phyloP scores from a whole-genome alignment of 2,113 vertebrate species.

The Ranitomeya variabilis region DNA sequence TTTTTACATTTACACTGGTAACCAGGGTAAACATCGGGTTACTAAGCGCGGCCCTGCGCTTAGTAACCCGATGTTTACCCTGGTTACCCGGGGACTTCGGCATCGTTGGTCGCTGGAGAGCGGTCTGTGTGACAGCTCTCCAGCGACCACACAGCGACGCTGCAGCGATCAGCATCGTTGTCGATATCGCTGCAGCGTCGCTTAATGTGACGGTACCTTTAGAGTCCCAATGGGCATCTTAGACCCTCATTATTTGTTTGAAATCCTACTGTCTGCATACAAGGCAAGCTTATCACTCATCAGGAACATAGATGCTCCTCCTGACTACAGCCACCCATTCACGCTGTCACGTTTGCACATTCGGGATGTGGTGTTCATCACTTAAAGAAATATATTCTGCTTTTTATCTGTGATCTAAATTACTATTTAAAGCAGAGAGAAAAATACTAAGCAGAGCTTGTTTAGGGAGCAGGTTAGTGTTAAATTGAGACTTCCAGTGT shows the following conservation, averaged over 20 bases:
- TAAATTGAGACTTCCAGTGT: constrained; percentile 35
- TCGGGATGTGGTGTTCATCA: not conserved
- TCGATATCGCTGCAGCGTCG: no score
- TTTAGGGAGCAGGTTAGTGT: constrained; percentile 32
- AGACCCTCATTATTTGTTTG: not conserved
- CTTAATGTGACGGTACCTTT: no score
- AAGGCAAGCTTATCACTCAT: not conserved
- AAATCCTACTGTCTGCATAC: not conserved
- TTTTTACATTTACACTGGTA: no score
- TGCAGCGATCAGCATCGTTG: no score
- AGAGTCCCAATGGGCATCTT: not conserved
- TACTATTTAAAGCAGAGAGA: not conserved
- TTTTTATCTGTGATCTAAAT: constrained; percentile 9
- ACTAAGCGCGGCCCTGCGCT: no score
- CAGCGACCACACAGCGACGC: no score
- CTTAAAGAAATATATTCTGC: not conserved
- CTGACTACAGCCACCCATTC: not conserved
- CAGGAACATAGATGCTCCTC: not conserved
- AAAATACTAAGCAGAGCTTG: not conserved
- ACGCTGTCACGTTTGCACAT: no score
- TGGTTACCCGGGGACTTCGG: no score
- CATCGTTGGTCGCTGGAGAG: no score
- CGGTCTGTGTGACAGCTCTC: no score
- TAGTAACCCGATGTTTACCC: no score
- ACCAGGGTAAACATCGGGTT: no score